phyloP scores from a whole-genome alignment of 2,113 vertebrate species.

The Hippolais icterina region DNA sequence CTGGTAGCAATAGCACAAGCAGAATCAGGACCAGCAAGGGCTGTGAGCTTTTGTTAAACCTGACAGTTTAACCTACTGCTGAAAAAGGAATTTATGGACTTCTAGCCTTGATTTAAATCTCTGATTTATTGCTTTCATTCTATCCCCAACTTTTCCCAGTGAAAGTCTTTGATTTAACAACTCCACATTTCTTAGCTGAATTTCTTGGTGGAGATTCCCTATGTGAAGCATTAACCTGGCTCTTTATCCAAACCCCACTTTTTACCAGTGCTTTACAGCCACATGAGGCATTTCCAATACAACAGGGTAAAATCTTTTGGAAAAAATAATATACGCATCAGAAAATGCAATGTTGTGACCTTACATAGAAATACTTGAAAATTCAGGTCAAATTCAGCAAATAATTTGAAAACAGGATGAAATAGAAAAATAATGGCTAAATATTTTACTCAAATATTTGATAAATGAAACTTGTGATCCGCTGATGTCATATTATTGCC shows the following conservation, averaged over 20 bases:
- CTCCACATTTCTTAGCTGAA: background rate
- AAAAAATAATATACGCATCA: background rate
- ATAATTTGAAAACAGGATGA: background rate
- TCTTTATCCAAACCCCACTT: background rate
- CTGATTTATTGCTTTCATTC: conserved; percentile 41
- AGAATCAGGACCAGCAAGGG: conserved; percentile 18
- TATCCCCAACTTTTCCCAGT: background rate
- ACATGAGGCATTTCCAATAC: background rate
- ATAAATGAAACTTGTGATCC: background rate
- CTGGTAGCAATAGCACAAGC: conserved; percentile 11
- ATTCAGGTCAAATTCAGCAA: background rate
- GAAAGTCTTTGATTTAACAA: background rate
- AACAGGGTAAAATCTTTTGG: background rate
- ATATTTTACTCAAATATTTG: background rate
- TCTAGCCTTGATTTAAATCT: conserved; percentile 39
- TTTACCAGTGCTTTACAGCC: background rate
- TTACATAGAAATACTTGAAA: background rate
- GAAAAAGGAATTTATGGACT: conserved; percentile 56
- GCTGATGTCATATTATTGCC: background rate
- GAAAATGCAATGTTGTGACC: background rate
- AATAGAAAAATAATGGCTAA: background rate
- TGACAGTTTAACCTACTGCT: conserved; percentile 58
- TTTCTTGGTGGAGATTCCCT: background rate
- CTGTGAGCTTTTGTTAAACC: conserved; percentile 45
- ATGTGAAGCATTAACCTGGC: fast-evolving